A percentile compares a stretch with the other conserved stretches of the same genome.
Evolutionary conservation across 2,113 vertebrate genomes (phyloP).

Genomic region (Girardinichthys multiradiatus): DNA sequence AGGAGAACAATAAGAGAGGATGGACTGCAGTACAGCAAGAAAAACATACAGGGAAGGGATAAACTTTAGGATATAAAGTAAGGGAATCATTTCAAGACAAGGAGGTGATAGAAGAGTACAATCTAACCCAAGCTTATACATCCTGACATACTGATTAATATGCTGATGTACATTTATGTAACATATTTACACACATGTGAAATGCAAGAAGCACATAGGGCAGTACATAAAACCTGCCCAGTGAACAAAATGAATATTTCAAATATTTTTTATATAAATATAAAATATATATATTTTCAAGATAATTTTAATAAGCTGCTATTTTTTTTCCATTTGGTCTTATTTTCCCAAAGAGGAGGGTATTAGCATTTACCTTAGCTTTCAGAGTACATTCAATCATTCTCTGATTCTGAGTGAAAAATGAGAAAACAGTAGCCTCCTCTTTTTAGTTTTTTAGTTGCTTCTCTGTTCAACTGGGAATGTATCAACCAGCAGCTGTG

Average conservation of each 20-base stretch:
- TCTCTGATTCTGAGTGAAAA: conserved; percentile 24
- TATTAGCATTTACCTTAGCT: conserved; percentile 26
- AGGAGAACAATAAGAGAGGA: conserved; percentile 6
- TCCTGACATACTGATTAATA: conserved; percentile 40
- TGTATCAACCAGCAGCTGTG: conserved; percentile 46
- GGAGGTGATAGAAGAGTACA: conserved; percentile 36
- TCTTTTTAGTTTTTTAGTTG: conserved; percentile 28
- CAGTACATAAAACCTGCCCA: conserved; percentile 66
- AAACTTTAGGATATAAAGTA: conserved; percentile 22
- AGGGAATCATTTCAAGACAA: conserved; percentile 55
- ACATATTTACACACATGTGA: conserved; percentile 46
- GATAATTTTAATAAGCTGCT: conserved; percentile 81
- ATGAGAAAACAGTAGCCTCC: conserved; percentile 6
- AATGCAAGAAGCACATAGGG: conserved; percentile 69
- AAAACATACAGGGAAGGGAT: conserved; percentile 19
- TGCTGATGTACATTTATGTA: conserved; percentile 33
- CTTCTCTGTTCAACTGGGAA: conserved; percentile 32
- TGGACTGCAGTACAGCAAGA: conserved; percentile 35
- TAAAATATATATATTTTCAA: conserved; percentile 54
- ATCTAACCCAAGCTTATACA: conserved; percentile 54
- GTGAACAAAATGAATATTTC: conserved; percentile 63
- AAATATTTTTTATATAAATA: conserved; percentile 67
- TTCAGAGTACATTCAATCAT: conserved; percentile 37
- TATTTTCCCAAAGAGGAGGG: conserved; percentile 51
- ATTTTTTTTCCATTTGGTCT: conserved; percentile 57